Conservation (phyloP, 92 coral and sea anemone species). For the Chrysogorgia sp. region DNA sequence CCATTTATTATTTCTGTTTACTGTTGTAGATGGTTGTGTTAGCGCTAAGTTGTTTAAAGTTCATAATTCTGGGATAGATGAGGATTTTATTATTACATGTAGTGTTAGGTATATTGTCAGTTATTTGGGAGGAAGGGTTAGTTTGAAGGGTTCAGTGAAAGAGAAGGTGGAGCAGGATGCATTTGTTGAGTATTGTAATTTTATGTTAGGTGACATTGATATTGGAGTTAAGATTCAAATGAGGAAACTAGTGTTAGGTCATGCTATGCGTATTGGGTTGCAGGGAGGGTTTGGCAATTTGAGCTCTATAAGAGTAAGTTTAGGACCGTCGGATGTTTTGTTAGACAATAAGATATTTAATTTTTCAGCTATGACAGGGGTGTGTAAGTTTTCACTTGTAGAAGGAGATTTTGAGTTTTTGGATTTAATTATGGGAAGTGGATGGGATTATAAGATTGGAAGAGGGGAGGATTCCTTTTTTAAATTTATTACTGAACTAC, state of each 20-base stretch:
- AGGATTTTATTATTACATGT: constrained; percentile 1
- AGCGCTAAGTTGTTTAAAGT: background rate
- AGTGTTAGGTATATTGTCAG: background rate
- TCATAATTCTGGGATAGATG: background rate
- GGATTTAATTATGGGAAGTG: background rate
- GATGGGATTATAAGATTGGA: constrained; percentile 4
- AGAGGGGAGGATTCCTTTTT: constrained; percentile 1
- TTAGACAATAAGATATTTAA: background rate
- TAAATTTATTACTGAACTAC: background rate
- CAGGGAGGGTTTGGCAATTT: background rate
- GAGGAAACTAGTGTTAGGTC: constrained; percentile 2
- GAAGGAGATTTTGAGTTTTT: constrained; percentile 3
- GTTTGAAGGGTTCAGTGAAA: background rate
- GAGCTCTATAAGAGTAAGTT: background rate
- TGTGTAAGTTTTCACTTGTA: background rate
- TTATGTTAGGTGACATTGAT: background rate
- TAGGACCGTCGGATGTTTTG: background rate
- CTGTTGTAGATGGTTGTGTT: background rate
- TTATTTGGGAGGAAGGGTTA: background rate
- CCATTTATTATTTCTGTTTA: constrained; percentile 9
- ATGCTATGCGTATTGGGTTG: constrained; percentile 6
- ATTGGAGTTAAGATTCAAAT: background rate
- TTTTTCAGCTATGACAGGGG: background rate
- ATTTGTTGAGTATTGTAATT: background rate
- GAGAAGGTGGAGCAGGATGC: constrained; percentile 10